Evolutionary conservation across 2,888 invertebrate genomes (phyloP), one percentile per base, ranked within the genome.

Genomic region (Pelosia muscerda): DNA sequence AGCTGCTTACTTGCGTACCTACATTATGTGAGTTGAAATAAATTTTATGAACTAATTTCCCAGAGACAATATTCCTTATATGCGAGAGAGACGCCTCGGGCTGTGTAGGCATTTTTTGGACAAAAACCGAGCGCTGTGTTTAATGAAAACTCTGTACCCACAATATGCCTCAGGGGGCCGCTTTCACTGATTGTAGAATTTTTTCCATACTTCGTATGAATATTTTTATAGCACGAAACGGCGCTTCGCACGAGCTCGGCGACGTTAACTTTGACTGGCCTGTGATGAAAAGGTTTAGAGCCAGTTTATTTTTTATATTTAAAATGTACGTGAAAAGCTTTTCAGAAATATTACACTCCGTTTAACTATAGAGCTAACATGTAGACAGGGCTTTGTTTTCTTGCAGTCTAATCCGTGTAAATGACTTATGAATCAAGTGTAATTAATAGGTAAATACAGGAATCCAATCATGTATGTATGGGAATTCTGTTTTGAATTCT

Each of bases 1-100:
- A 81, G 83, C 77, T 60, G 69, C 73, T 71, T 71, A 72, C 83
- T 81, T 84, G 76, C 79, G 74, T 81, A 83, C 82, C 83, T 82
- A 84, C 81, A 85, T 85, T 86, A 83, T 79, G 79, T 78, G 83
- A 79, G 85, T 84, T 84, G 84, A 86, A 83, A 81, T 85, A 90
- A 87, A 90, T 91, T 93, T 92, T 91, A 93, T 92, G 89, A 92
- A 92, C 93, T 93, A 94, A 93, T 94, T 93, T 92, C 87, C 89
- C 90, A 85, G 88, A 87, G 91, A 91, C 91, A 91, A 93, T 92
- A 92, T 92, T 91, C 91, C 90, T 92, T 91, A 90, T 90, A 90
- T 87, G 88, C 81, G 86, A 78, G 84, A 84, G 89, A 84, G 88
- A 81, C 84, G 92, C 93, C 90, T 83, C 84, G 74, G 93, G 94